Base-by-base conservation (phyloP, 2,797 vertebrate genomes). In the Eutrigla gurnardus region DNA sequence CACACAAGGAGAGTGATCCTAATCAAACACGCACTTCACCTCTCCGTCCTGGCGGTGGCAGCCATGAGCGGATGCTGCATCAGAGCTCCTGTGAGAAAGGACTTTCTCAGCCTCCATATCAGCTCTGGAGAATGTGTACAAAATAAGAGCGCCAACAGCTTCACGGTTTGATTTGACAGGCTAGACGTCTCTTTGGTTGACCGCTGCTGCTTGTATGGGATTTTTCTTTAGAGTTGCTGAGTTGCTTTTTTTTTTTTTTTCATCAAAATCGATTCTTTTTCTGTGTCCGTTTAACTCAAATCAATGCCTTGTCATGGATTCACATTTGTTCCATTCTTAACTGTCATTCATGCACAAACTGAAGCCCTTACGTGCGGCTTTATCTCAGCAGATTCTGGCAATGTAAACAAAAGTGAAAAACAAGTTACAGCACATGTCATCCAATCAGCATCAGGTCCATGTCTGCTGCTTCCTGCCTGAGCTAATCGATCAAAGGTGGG, bases 401-500 rank as follows among this genome's bases (percentile, higher is more conserved):
- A 86, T 70, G 66, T 81, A 68, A 67, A 86, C 83, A 70, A 37
- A 73, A 55, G 65, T 58, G 53, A 76, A 84, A 88, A 88, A 83
- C 49, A 59, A 83, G 78, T 89, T 71, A 32, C 37, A 75, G 68
- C 76, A 85, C 65, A 73, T 67, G 88, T 86, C 67, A 36, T 82
- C 78, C 65, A 80, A 55, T 83, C 82, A 78, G 53, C 49, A 49
- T 66, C 14, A 69, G 46, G 52, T 52, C 62, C 60, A 60, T 82
- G 68, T 87, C 78, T 79, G 65, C 69, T 4, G 60, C 77, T 89
- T 93, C 84, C 88, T 88, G 84, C 63, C 75, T 63, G 46, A 65
- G 73, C 54, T 70, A 81, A 90, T 91, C 84, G 75, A 89, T 93
- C 89, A 91, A 89, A 93, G 84, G 78, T 65, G 52, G 42, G 65